A percentile compares a stretch with the other conserved stretches of the same genome.
These are phyloP conservation scores for Holacanthella duospinosa DNA, from an alignment of 2,888 invertebrate species.

Conservation along the genomic window DNA sequence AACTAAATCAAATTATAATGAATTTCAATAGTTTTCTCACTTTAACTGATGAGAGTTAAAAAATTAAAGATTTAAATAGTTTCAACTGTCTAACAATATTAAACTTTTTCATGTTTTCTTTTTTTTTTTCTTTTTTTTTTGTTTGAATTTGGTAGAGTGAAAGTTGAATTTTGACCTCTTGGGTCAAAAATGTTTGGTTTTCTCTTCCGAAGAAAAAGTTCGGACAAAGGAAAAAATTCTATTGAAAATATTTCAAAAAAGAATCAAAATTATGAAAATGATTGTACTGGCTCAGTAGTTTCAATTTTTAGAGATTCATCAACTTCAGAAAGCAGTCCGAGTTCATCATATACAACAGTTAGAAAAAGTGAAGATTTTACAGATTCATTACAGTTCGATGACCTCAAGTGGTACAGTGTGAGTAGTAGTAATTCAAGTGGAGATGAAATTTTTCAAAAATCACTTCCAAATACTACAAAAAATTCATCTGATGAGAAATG, in stretches of 20 bases:
- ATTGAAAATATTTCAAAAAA: neutral
- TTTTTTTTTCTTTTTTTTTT: too few relatives aligned
- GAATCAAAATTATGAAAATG: neutral
- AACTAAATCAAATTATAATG: too few relatives aligned
- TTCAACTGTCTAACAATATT: too few relatives aligned
- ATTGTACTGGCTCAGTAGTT: too few relatives aligned
- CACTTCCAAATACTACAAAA: neutral
- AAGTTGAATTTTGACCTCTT: neutral
- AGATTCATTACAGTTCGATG: neutral
- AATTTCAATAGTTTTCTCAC: too few relatives aligned
- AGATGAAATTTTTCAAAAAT: neutral
- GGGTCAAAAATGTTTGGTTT: conserved; percentile 36
- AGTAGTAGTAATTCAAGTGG: neutral
- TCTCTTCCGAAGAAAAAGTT: conserved; percentile 30
- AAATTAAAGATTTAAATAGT: too few relatives aligned
- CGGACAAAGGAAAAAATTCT: conserved; percentile 24
- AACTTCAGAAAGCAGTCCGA: conserved; percentile 11
- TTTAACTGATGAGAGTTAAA: too few relatives aligned
- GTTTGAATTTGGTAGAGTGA: too few relatives aligned
- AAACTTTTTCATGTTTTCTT: too few relatives aligned
- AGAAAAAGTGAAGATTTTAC: neutral
- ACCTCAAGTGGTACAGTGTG: neutral
- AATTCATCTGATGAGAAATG: neutral
- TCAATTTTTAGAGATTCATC: conserved; percentile 16
- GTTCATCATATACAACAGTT: neutral